Percentiles rank a stretch among this genome's conserved stretches.
Conservation (phyloP, 2,113 vertebrate species). For the Euleptes europaea region DNA sequence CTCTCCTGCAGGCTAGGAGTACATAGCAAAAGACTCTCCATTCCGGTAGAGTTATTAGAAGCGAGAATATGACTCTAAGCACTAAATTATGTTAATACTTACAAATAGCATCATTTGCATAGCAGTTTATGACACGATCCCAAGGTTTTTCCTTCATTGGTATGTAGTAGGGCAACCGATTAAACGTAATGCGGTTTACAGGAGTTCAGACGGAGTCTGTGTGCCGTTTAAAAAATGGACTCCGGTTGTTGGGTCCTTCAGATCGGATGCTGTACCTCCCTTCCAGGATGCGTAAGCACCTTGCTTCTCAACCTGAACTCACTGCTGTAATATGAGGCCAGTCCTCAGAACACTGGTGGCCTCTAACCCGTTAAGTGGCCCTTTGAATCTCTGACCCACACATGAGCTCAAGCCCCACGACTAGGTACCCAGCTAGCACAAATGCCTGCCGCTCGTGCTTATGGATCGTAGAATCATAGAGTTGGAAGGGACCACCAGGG, state of each 20-base stretch:
- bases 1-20: conserved; percentile 84
- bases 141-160: conserved; percentile 71
- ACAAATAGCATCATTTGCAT: conserved; percentile 86
- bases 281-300: neutral
- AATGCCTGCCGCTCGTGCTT: neutral
- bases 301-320: neutral
- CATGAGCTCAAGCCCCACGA: neutral
- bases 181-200: conserved; percentile 66
- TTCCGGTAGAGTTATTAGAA: conserved; percentile 82
- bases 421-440: too few species aligned
- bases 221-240: conserved; percentile 37
- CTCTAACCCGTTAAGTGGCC: neutral
- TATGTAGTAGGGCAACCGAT: conserved; percentile 70
- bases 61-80: conserved; percentile 84
- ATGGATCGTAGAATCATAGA: too few species aligned
- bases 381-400: neutral
- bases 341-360: neutral
- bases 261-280: neutral
- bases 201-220: conserved; percentile 51
- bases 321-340: neutral
- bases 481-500: too few species aligned
- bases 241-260: neutral
- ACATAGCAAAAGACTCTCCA: conserved; percentile 77
- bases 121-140: conserved; percentile 74
- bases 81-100: conserved; percentile 87